phyloP scores from a whole-genome alignment of 2,888 invertebrate genomes.

The Siphlonurus alternatus region DNA sequence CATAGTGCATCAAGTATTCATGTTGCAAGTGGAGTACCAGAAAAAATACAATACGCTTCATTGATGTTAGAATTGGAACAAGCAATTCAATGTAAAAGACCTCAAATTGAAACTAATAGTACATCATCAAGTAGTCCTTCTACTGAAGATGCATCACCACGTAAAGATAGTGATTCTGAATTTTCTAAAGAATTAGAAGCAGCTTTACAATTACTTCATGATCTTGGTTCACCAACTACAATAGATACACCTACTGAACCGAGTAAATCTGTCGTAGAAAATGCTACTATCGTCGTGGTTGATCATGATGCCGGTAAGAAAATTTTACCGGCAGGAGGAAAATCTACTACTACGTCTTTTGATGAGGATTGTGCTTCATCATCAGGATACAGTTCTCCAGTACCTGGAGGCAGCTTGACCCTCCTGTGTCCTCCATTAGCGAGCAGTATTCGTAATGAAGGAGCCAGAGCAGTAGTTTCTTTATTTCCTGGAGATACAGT shows the following conservation, averaged over 20 bases:
- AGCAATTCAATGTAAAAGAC: constrained; percentile 19
- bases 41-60: constrained; percentile 27
- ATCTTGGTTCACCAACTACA: constrained; percentile 32
- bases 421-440: constrained; percentile 23
- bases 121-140: constrained; percentile 14
- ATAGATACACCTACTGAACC: constrained; percentile 29
- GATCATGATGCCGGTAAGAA: not conserved
- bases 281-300: constrained; percentile 7
- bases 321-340: not conserved
- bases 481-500: constrained; percentile 20
- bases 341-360: not conserved
- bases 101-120: constrained; percentile 1
- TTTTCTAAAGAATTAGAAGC: constrained; percentile 33
- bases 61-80: constrained; percentile 31
- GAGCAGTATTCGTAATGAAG: constrained; percentile 28
- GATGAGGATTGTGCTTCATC: constrained; percentile 23
- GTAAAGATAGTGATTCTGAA: constrained; percentile 27
- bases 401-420: constrained; percentile 18
- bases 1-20: not conserved
- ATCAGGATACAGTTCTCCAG: constrained; percentile 32
- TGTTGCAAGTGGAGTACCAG: not conserved
- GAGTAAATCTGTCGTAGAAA: constrained; percentile 19
- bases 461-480: constrained; percentile 28
- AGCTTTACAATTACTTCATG: constrained; percentile 31
- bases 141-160: constrained; percentile 21